phyloP scores from a whole-genome alignment of 2,888 invertebrate species.

The Nymphalis c-album region DNA sequence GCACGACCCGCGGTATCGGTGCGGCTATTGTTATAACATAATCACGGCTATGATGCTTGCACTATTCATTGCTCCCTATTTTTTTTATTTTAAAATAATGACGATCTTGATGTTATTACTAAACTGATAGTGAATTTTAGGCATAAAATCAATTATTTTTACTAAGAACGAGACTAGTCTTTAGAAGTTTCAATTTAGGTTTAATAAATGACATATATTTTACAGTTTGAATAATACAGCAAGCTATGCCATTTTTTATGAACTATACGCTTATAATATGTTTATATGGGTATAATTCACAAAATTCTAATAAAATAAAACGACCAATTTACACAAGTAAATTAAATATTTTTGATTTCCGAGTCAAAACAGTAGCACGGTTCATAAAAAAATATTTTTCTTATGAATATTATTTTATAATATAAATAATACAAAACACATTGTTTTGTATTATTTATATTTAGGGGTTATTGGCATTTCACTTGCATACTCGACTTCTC shows the following conservation, averaged over 20 bases:
- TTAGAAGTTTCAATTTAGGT: no score
- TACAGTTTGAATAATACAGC: no score
- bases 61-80: conserved; percentile 13
- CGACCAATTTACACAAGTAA: background rate
- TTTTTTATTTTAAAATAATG: conserved; percentile 3
- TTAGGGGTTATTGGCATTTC: conserved; percentile 5
- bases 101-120: background rate
- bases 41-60: conserved; percentile 29
- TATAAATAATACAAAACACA: background rate
- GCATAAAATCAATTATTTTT: no score
- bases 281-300: no score
- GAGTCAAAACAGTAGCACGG: background rate
- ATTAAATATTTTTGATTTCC: background rate
- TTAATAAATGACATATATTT: no score
- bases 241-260: no score
- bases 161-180: no score
- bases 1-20: conserved; percentile 39
- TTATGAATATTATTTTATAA: background rate
- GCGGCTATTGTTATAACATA: conserved; percentile 34
- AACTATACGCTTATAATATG: no score
- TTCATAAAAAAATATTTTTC: background rate
- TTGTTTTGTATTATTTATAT: no score
- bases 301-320: no score
- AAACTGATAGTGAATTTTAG: no score
- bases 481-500: background rate